Conservation (phyloP, 2,888 invertebrate species). For the Ceriagrion tenellum region DNA sequence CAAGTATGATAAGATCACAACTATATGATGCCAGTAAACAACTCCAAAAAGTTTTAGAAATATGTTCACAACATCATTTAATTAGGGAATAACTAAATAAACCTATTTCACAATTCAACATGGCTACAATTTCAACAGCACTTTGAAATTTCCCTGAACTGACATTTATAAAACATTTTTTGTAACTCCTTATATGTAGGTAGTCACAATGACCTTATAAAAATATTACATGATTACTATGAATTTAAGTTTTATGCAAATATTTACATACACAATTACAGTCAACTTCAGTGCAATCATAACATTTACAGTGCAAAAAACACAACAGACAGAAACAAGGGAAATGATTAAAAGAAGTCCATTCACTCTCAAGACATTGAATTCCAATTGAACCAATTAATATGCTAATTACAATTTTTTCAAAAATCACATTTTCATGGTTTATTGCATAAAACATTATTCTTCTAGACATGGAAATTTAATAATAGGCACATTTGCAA, state of each 20-base stretch:
- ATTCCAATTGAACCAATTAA: not conserved
- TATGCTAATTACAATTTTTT: not conserved
- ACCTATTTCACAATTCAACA: conserved; percentile 56
- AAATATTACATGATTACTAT: conserved; percentile 52
- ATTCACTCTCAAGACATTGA: not conserved
- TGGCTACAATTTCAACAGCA: conserved; percentile 53
- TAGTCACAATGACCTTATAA: conserved; percentile 47
- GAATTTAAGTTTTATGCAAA: not conserved
- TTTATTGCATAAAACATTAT: not conserved
- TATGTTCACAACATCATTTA: conserved; percentile 55
- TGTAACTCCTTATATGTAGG: not conserved
- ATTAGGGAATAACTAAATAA: conserved; percentile 50
- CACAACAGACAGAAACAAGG: not conserved
- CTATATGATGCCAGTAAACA: conserved; percentile 7
- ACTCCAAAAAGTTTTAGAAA: conserved; percentile 56
- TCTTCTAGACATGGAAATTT: not conserved
- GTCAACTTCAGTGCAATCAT: not conserved
- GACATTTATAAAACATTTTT: conserved; percentile 52
- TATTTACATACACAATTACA: conserved; percentile 52
- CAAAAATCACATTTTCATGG: not conserved
- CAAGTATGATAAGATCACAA: not conserved
- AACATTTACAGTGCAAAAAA: not conserved
- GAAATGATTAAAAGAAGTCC: not conserved
- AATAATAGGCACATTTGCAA: not conserved
- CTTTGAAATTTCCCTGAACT: conserved; percentile 59